Evolutionary conservation across 2,113 vertebrate species (phyloP).

Genomic region (Morphnarchus princeps): DNA sequence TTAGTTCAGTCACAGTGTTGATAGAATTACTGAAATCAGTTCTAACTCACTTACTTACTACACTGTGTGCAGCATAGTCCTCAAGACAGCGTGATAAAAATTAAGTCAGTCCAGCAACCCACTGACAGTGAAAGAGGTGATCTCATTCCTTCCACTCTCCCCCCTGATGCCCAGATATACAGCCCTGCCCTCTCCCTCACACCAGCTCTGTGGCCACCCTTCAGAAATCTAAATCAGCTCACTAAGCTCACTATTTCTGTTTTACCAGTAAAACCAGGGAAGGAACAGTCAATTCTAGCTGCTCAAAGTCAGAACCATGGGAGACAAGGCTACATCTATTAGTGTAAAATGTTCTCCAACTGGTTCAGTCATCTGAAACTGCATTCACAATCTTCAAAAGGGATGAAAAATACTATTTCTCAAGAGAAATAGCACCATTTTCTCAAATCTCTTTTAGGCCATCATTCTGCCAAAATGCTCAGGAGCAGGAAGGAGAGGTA

Average conservation of each 20-base stretch:
- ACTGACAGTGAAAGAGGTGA: background rate
- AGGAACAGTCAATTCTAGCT: background rate
- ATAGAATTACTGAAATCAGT: background rate
- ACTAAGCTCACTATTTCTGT: background rate
- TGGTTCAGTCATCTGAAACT: background rate
- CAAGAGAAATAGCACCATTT: background rate
- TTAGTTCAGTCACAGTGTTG: background rate
- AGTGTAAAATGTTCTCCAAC: background rate
- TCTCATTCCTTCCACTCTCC: background rate
- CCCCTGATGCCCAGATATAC: background rate
- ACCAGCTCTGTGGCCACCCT: background rate
- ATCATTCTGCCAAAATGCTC: background rate
- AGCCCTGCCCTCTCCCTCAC: background rate
- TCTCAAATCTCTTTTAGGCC: background rate
- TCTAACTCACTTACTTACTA: background rate
- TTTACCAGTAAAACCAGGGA: background rate
- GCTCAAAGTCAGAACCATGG: background rate
- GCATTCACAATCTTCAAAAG: background rate
- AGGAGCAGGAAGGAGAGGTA: background rate
- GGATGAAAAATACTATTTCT: background rate
- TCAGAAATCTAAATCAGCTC: background rate
- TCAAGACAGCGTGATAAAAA: background rate
- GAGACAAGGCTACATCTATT: background rate
- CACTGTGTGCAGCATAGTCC: background rate
- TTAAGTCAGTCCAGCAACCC: background rate